A percentile compares a stretch with the other conserved stretches of the same genome.
Evolutionary conservation across 2,113 vertebrate genomes (phyloP).

Genomic region (Accipiter cooperii): DNA sequence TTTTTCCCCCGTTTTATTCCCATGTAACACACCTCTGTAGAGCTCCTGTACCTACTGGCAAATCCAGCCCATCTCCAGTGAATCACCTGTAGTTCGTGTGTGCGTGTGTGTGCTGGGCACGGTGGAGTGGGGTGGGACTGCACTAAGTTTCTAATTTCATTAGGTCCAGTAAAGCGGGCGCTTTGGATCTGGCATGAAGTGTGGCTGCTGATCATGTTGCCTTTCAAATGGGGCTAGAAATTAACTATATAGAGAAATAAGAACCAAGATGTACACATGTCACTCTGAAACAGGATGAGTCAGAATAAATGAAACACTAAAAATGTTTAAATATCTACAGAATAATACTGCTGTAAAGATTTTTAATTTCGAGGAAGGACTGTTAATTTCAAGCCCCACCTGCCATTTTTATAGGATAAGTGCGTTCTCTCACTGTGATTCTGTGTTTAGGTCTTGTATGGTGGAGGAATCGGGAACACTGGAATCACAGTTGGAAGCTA

Average conservation of each 20-base stretch:
- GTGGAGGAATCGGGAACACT: constrained; percentile 96
- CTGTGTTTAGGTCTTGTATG: constrained; percentile 92
- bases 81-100: constrained; percentile 10
- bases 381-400: constrained; percentile 31
- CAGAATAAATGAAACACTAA: not conserved
- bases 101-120: constrained; percentile 54
- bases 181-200: constrained; percentile 57
- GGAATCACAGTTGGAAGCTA: constrained; percentile 96
- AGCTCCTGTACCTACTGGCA: not conserved
- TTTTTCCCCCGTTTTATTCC: not conserved
- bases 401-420: not conserved
- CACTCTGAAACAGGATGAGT: not conserved
- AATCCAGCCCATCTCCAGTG: not conserved
- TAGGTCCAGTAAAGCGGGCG: not conserved
- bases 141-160: not conserved
- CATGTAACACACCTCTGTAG: not conserved
- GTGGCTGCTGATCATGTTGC: constrained; percentile 13
- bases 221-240: constrained; percentile 39
- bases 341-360: not conserved
- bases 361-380: not conserved
- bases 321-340: not conserved
- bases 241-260: not conserved
- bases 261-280: not conserved
- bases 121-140: not conserved
- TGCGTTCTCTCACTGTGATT: constrained; percentile 34